Conservation (phyloP, 2,888 invertebrate genomes). For the Drosophila histrio region DNA sequence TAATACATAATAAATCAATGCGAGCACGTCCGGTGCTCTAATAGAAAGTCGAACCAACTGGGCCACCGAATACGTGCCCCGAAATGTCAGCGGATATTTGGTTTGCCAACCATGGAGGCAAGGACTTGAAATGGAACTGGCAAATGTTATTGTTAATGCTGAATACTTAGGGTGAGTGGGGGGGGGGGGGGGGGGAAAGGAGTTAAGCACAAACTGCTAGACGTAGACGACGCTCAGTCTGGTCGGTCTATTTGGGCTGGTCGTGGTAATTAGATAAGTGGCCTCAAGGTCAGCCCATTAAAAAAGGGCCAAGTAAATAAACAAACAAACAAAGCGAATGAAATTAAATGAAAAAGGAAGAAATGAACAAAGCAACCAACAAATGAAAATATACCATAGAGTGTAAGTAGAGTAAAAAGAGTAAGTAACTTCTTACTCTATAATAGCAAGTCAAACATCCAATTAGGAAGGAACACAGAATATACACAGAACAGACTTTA, state of each 20-base stretch:
- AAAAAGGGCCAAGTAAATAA: conserved; percentile 52
- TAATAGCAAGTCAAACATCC: conserved; percentile 74
- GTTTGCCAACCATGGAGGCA: not conserved
- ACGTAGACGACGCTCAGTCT: conserved; percentile 62
- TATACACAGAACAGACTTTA: conserved; percentile 58
- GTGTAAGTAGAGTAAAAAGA: conserved; percentile 36
- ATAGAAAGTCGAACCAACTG: conserved; percentile 39
- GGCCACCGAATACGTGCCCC: conserved; percentile 32
- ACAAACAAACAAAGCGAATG: conserved; percentile 29
- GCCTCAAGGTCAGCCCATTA: conserved; percentile 67
- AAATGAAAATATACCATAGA: conserved; percentile 38
- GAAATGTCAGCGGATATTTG: conserved; percentile 20
- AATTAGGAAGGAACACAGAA: conserved; percentile 70
- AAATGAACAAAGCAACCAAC: conserved; percentile 31
- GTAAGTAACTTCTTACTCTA: conserved; percentile 67
- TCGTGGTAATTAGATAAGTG: conserved; percentile 72
- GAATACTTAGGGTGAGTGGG: not conserved
- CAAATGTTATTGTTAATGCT: not conserved
- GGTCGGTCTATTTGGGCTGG: conserved; percentile 32
- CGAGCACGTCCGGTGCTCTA: conserved; percentile 54
- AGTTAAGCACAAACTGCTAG: conserved; percentile 17
- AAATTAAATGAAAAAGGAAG: conserved; percentile 11
- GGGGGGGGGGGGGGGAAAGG: not conserved
- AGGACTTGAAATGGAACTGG: conserved; percentile 4
- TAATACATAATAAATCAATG: conserved; percentile 75